A percentile compares a stretch with the other conserved stretches of the same genome.
phyloP scores from a whole-genome alignment of 92 coral and sea anemone species.

The Phenganax stokvisi region DNA sequence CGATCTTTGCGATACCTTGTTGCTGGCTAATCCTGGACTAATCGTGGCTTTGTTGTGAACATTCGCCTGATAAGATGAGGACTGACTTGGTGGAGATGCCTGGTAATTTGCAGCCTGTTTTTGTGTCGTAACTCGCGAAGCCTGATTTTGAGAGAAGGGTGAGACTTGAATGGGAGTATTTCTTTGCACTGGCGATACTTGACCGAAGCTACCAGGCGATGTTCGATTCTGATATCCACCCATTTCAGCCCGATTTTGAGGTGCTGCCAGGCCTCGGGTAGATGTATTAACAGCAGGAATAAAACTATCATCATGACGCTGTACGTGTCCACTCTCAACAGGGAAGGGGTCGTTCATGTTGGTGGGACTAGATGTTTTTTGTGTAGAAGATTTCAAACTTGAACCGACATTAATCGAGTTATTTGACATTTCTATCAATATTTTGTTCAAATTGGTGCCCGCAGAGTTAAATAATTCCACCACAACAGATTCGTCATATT shows the following conservation, averaged over 20 bases:
- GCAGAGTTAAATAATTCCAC: constrained; percentile 17
- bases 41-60: not conserved
- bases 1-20: not conserved
- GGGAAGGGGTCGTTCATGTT: not conserved
- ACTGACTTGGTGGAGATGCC: not conserved
- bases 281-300: not conserved
- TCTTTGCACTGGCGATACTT: not conserved
- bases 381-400: not conserved
- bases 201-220: not conserved
- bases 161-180: not conserved
- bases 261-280: not conserved
- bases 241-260: not conserved
- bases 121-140: not conserved
- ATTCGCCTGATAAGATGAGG: not conserved
- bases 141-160: not conserved
- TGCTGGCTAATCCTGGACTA: not conserved
- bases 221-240: not conserved
- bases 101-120: not conserved
- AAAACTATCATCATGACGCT: not conserved
- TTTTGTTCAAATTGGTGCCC: constrained; percentile 12
- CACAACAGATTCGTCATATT: not conserved
- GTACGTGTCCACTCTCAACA: not conserved
- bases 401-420: not conserved
- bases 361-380: not conserved
- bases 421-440: not conserved